phyloP scores from a whole-genome alignment of 2,113 vertebrate genomes.

The Puma concolor region DNA sequence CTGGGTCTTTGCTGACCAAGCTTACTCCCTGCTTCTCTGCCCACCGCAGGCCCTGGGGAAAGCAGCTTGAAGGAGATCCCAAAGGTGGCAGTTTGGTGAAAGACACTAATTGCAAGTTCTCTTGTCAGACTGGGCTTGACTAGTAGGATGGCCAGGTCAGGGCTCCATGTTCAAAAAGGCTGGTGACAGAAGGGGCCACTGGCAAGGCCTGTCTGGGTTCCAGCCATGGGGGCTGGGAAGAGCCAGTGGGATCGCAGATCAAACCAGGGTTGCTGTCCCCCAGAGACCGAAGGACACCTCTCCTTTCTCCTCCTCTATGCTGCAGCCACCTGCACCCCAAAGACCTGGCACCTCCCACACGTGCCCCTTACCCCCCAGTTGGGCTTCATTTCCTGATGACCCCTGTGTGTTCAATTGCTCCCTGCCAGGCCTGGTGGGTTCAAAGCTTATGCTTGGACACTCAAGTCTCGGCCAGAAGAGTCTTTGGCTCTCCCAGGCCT shows the following conservation, averaged over 20 bases:
- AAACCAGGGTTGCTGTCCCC: not conserved
- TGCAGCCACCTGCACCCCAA: not conserved
- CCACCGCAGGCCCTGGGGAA: not conserved
- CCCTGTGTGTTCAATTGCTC: not conserved
- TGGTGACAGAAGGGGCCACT: not conserved
- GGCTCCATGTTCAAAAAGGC: not conserved
- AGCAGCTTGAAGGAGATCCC: not conserved
- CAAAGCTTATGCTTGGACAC: not conserved
- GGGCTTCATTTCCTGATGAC: not conserved
- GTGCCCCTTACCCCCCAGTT: not conserved
- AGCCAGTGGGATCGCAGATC: not conserved
- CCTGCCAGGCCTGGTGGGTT: not conserved
- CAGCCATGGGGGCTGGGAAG: not conserved
- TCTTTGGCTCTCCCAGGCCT: not conserved
- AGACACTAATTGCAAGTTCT: constrained; percentile 14
- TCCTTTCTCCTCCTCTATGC: not conserved
- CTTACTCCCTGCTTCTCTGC: not conserved
- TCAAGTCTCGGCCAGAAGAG: not conserved
- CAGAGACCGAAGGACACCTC: not conserved
- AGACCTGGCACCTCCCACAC: too few relatives aligned
- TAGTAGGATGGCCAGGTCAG: not conserved
- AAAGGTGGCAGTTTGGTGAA: not conserved
- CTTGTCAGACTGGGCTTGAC: not conserved
- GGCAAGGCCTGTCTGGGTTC: not conserved
- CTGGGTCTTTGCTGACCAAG: not conserved